Base-by-base conservation (phyloP, 2,888 invertebrate genomes). In the Globia sparganii region DNA sequence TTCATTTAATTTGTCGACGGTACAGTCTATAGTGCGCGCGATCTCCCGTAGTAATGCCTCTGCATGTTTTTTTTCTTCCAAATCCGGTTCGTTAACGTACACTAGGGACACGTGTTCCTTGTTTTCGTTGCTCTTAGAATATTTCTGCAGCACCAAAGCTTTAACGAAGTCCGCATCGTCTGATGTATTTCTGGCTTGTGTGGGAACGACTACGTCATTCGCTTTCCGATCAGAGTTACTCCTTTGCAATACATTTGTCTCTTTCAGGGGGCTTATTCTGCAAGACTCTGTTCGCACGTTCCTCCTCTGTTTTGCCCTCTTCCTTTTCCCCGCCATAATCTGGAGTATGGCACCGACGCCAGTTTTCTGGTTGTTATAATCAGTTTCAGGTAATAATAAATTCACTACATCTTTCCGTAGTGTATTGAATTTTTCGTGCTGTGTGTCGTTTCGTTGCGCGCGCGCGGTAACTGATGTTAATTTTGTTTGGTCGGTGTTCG, bases 391-490 rank as follows among this genome's bases (percentile, higher is more conserved):
- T 80, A 96, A 90, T 2, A 96, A 89, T 34, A 96, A 86, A 88
- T 96, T 96, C 77, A 96, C 95, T 93, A 96, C 96, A 96, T 96
- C 95, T 91, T 96, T 96, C 75, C 93, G 91, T 77, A 91, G 89
- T 75, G 92, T 90, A 82, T 89, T 90, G 21, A 91, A 80, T 93
- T 91, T 91, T 84, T 94, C 93, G 92, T 90, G 71, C 68, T 84
- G 80, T 34, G 78, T 86, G 80, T 86, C 88, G 86, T 83, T 81
- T 84, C 90, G 91, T 84, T 91, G 91, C 89, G 94, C 89, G 92
- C 94, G 93, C 91, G 93, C 82, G 80, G 91, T 93, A 91, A 94
- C 94, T 93, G 95, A 87, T 84, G 90, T 81, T 86, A 88, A 89
- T 87, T 90, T 90, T 78, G 87, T 87, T 71, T 88, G 73, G 62